Base-by-base conservation (phyloP, 2,113 vertebrate genomes). In the Dolichotis patagonum region DNA sequence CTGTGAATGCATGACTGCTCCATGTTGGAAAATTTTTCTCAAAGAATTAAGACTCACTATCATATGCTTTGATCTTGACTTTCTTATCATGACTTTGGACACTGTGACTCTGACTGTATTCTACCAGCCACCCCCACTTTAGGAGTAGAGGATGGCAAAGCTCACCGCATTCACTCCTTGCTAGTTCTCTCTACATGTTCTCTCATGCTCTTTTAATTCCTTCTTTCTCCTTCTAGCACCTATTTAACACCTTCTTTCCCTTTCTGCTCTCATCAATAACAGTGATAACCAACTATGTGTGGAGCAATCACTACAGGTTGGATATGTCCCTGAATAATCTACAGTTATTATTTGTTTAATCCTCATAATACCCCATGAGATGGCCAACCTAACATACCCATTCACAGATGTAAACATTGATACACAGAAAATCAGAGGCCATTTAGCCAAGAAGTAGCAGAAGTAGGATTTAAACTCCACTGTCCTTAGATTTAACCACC, bases 1-100 rank as follows among this genome's bases (percentile, higher is more conserved):
- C 11, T 30, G 7, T 43, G 41, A 63, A 80, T 82, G 56, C 78
- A 28, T 97, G 93, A 94, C 58, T 88, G 38, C 43, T 63, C 30
- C 49, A 30, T 24, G 26, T 46, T 52, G 94, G 88, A 95, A 95
- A 91, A 63, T 16, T 84, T 89, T 85, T 49, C 35, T 77, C 63
- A 41, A 26, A 28, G 52, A 67, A 28, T 41, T 19, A 67, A 94
- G 62, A 95, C 41, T 96, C 92, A 96, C 13, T 77, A 90, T 87
- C 95, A 71, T 43, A 8, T 67, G 80, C 24, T 85, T 14, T 89
- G 69, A 54, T 12, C 54, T 75, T 52, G 30, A 11, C 20, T 86
- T 71, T 71, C 81, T 83, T 30, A 49, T n/a, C 20, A 8, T 35
- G 14, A 63, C 65, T 80, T 38, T 78, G 7, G 71, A 19, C 19